phyloP scores from a whole-genome alignment of 2,797 vertebrate species.

The Pachyuromys duprasi region DNA sequence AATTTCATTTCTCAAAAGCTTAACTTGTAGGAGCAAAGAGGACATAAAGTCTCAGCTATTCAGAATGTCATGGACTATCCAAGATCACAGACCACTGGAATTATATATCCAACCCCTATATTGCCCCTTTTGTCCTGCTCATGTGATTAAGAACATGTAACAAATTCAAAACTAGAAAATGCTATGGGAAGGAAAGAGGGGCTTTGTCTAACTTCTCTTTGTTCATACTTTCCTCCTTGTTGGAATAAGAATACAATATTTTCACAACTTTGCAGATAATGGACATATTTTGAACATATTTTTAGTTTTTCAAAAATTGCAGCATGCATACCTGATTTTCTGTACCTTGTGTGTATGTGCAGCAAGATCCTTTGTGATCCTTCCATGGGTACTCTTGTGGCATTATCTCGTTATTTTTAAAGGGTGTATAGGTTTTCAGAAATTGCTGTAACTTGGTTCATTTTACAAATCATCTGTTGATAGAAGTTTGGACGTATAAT shows the following conservation, averaged over 20 bases:
- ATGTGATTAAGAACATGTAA: neutral
- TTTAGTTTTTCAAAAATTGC: conserved; percentile 7
- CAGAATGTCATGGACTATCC: neutral
- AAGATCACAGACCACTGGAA: neutral
- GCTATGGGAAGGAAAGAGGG: neutral
- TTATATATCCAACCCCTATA: neutral
- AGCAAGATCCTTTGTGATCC: neutral
- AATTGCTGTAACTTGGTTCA: neutral
- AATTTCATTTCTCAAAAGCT: neutral
- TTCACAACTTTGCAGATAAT: neutral
- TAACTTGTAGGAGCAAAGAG: neutral
- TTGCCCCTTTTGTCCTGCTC: neutral
- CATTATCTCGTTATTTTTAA: conserved; percentile 10
- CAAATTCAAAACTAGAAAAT: neutral
- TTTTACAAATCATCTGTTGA: neutral
- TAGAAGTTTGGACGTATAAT: neutral
- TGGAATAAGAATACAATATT: neutral
- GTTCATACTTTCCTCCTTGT: neutral
- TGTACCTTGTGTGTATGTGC: neutral
- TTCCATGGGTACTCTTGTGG: neutral
- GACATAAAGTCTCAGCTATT: neutral
- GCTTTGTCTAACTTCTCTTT: neutral
- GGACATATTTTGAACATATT: neutral
- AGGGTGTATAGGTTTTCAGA: neutral
- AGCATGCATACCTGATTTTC: neutral